Percentiles rank a stretch among this genome's conserved stretches.
Conservation (phyloP, 53 echinoderm and acorn worm species). For the Glandiceps talaboti region DNA sequence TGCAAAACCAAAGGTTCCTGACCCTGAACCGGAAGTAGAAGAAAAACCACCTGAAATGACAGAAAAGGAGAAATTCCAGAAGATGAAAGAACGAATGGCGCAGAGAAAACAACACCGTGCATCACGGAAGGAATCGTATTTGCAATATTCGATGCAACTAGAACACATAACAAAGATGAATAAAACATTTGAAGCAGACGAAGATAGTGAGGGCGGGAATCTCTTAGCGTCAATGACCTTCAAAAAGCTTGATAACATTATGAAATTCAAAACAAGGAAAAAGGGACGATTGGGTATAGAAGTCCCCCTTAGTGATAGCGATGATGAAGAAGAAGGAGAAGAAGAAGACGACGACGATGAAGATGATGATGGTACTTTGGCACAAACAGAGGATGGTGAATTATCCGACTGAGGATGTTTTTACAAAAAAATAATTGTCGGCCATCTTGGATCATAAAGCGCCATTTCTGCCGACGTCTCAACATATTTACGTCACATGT, state of each 20-base stretch:
- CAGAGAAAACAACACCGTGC: background rate
- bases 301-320: background rate
- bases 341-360: background rate
- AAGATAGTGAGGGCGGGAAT: background rate
- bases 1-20: background rate
- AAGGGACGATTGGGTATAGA: background rate
- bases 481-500: no score
- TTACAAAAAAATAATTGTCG: no score
- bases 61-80: background rate
- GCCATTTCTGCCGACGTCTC: no score
- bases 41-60: background rate
- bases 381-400: no score
- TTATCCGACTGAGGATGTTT: no score
- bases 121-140: background rate
- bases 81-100: background rate
- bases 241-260: background rate
- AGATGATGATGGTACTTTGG: no score
- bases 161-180: background rate
- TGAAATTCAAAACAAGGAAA: background rate
- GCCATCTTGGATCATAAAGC: no score
- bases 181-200: background rate
- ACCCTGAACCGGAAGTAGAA: background rate
- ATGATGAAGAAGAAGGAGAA: background rate
- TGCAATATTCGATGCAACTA: background rate
- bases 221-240: background rate